Evolutionary conservation across 2,113 vertebrate species (phyloP).

Genomic region (Rhabdornis inornatus): DNA sequence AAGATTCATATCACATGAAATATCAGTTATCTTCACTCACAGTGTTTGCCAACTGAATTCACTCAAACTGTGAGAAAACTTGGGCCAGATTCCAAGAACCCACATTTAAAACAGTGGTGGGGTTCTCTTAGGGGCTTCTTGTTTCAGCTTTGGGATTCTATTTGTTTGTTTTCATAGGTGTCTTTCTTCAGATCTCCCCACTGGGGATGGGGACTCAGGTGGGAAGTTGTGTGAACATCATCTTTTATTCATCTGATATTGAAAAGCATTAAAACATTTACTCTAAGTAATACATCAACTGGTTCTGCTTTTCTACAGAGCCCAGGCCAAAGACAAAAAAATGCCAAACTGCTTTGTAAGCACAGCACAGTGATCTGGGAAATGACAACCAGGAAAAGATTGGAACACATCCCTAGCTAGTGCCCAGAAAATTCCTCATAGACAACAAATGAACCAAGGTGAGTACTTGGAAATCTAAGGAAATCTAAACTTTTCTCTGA

Average conservation of each 20-base stretch:
- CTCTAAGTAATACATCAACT: not conserved
- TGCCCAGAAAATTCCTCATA: not conserved
- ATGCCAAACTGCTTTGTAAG: not conserved
- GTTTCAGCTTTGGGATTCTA: not conserved
- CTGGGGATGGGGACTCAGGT: rapidly evolving
- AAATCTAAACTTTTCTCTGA: not conserved
- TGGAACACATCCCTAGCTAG: not conserved
- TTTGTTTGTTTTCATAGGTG: not conserved
- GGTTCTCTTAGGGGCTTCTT: not conserved
- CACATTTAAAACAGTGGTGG: not conserved
- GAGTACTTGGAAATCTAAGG: not conserved
- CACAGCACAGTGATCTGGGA: not conserved
- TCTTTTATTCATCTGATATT: not conserved
- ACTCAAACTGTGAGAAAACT: not conserved
- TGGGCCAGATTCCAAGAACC: not conserved
- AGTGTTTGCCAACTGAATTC: not conserved
- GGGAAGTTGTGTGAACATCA: not conserved
- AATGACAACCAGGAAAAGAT: not conserved
- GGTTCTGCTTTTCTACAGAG: not conserved
- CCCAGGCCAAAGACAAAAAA: not conserved
- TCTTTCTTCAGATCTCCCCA: not conserved
- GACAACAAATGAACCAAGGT: not conserved
- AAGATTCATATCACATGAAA: not conserved
- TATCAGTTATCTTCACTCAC: not conserved
- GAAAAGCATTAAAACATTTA: not conserved